These are phyloP conservation scores for Campoplex capitator DNA, from an alignment of 2,888 invertebrate species.

Conservation along the genomic window DNA sequence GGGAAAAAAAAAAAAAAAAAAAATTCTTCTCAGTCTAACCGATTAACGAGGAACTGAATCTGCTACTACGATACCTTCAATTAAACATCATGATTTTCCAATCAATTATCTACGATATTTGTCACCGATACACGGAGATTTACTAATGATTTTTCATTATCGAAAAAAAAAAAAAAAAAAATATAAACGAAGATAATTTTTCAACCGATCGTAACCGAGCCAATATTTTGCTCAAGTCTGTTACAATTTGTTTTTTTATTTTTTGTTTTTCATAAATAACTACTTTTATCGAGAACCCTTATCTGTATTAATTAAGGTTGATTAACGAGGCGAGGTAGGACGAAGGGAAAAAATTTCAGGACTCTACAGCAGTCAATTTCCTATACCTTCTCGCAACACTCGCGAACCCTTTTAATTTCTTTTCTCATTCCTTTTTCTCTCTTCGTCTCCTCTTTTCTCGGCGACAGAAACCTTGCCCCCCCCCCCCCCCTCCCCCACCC, in stretches of 20 bases:
- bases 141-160: neutral
- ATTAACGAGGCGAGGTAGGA: constrained; percentile 64
- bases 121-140: neutral
- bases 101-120: neutral
- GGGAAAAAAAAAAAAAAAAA: too few relatives aligned
- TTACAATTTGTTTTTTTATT: neutral
- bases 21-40: neutral
- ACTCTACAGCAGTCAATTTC: constrained; percentile 60
- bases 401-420: constrained; percentile 67
- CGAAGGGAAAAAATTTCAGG: constrained; percentile 25
- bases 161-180: constrained; percentile 4
- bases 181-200: constrained; percentile 7
- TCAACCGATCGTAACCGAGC: constrained; percentile 7
- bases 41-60: neutral
- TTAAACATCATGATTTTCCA: constrained; percentile 6
- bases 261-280: neutral
- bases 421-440: constrained; percentile 51
- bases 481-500: neutral
- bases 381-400: constrained; percentile 59
- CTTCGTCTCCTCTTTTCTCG: constrained; percentile 66
- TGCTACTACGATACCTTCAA: neutral
- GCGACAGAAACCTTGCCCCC: constrained; percentile 70
- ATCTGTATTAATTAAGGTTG: constrained; percentile 66
- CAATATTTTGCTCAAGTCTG: constrained; percentile 33
- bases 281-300: constrained; percentile 40